phyloP scores from a whole-genome alignment of 2,888 invertebrate genomes.

The Nomada goodeniana region DNA sequence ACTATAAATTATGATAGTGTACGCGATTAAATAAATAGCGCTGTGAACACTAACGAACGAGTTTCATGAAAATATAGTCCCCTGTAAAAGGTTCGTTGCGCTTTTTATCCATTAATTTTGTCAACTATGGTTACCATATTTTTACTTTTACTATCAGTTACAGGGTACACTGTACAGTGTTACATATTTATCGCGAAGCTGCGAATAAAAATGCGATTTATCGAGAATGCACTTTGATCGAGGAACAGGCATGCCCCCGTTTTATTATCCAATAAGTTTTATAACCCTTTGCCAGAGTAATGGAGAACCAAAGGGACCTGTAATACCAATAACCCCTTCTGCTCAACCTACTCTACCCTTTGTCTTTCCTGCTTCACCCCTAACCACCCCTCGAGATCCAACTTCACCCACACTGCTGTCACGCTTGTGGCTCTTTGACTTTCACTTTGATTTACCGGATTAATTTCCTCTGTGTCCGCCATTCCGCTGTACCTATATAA shows the following conservation, averaged over 20 bases:
- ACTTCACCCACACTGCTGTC: slow-evolving; percentile 27
- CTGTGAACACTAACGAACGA: too few species aligned
- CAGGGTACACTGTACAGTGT: too few species aligned
- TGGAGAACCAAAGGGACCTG: slow-evolving; percentile 49
- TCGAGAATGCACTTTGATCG: slow-evolving; percentile 25
- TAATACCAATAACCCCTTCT: slow-evolving; percentile 50
- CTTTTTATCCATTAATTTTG: too few species aligned
- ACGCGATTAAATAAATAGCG: too few species aligned
- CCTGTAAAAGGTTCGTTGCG: too few species aligned
- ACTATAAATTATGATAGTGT: too few species aligned
- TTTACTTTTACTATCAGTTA: too few species aligned
- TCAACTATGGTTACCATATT: too few species aligned
- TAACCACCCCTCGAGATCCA: neutral
- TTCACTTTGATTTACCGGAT: slow-evolving; percentile 59
- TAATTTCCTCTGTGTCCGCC: slow-evolving; percentile 51
- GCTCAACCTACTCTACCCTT: slow-evolving; percentile 26
- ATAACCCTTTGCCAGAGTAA: slow-evolving; percentile 42
- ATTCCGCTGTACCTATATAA: slow-evolving; percentile 21
- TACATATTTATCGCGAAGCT: neutral
- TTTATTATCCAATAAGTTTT: slow-evolving; percentile 42
- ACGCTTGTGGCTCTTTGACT: slow-evolving; percentile 44
- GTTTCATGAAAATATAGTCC: too few species aligned
- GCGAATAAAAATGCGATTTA: neutral
- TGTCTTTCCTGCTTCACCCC: slow-evolving; percentile 39
- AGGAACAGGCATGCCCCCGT: slow-evolving; percentile 29